Conservation (phyloP, 2,113 vertebrate species). For the Rhinichthys klamathensis region DNA sequence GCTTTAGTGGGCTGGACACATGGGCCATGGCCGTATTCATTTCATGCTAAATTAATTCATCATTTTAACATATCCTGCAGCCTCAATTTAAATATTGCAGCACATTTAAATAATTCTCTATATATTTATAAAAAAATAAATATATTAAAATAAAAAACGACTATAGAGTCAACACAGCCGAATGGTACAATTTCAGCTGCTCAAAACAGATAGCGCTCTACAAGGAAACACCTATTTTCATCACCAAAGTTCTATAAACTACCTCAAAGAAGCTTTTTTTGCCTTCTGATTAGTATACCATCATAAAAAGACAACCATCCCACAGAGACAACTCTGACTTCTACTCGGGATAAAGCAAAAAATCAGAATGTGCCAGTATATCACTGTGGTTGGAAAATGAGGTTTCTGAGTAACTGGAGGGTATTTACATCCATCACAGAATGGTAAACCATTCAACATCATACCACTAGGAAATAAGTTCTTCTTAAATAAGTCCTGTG, state of each 20-base stretch:
- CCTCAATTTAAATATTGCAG: not conserved
- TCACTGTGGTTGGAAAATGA: slow-evolving; percentile 41
- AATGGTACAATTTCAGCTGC: not conserved
- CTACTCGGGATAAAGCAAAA: slow-evolving; percentile 21
- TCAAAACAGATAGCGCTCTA: not conserved
- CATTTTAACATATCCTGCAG: not conserved
- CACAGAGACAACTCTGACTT: not conserved
- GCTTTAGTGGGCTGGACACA: too few relatives aligned
- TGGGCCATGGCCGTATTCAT: not conserved
- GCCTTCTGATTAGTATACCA: slow-evolving; percentile 12
- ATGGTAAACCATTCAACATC: slow-evolving; percentile 22
- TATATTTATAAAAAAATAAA: not conserved
- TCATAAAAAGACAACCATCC: slow-evolving; percentile 9
- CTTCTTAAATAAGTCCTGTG: not conserved
- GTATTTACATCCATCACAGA: slow-evolving; percentile 17
- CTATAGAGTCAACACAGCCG: not conserved
- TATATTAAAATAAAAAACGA: not conserved
- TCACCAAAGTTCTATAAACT: not conserved
- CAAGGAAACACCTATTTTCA: not conserved
- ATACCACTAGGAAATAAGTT: slow-evolving; percentile 27
- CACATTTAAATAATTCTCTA: not conserved
- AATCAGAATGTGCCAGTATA: slow-evolving; percentile 4
- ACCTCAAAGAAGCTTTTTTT: not conserved
- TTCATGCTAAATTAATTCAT: not conserved
- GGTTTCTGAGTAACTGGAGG: slow-evolving; percentile 24